Conservation (phyloP, 2,113 vertebrate genomes). For the Oncorhynchus nerka region DNA sequence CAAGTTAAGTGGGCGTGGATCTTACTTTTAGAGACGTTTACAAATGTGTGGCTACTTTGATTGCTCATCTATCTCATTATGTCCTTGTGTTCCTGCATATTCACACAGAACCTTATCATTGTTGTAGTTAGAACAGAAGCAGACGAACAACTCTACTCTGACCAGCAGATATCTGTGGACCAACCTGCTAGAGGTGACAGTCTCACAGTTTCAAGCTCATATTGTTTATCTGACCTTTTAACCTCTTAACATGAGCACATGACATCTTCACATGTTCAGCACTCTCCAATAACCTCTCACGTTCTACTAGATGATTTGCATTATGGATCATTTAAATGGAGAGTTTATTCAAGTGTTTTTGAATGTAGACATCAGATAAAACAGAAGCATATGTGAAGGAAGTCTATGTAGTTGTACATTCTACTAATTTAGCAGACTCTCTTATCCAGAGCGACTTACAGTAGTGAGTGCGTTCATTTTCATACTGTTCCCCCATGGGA, state of each 20-base stretch:
- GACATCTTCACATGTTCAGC: not conserved
- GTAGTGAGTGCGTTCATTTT: no score
- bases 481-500: no score
- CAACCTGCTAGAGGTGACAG: not conserved
- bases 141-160: no score
- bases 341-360: constrained; percentile 12
- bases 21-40: not conserved
- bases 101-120: no score
- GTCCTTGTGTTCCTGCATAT: no score
- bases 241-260: not conserved
- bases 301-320: not conserved
- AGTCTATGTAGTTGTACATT: no score
- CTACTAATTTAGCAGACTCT: no score
- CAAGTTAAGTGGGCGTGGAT: no score
- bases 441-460: no score
- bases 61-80: no score
- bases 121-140: not conserved
- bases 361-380: not conserved
- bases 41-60: no score
- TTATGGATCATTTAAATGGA: constrained; percentile 5
- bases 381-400: no score
- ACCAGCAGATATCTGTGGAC: not conserved
- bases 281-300: not conserved
- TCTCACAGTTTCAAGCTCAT: not conserved
- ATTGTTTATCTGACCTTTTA: not conserved